Evolutionary conservation across 2,888 invertebrate species (phyloP).

Genomic region (Drosophila prostipennis): DNA sequence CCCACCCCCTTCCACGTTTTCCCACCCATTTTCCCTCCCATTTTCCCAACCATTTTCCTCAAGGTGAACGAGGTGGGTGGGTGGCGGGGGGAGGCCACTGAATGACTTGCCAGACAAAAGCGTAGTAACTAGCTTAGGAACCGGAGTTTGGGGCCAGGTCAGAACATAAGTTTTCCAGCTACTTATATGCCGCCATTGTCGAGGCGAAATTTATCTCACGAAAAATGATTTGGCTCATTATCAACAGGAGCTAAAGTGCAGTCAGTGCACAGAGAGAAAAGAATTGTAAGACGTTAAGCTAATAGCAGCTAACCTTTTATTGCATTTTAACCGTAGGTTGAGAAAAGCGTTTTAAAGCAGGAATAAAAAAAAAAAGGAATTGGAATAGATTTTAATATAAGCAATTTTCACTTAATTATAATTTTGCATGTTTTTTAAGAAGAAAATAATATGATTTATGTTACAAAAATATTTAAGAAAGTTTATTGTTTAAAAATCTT

Average conservation of each 20-base stretch:
- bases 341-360: too few relatives aligned
- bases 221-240: conserved; percentile 80
- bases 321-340: too few relatives aligned
- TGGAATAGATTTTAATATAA: too few relatives aligned
- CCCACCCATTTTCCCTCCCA: neutral
- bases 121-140: conserved; percentile 34
- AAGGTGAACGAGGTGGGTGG: conserved; percentile 40
- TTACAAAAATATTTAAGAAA: too few relatives aligned
- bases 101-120: conserved; percentile 74
- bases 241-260: conserved; percentile 78
- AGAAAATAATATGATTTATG: too few relatives aligned
- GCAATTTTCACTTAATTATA: too few relatives aligned
- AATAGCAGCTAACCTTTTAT: neutral
- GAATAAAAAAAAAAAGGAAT: too few relatives aligned
- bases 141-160: conserved; percentile 46
- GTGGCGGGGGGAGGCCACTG: conserved; percentile 1
- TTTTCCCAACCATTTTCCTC: conserved; percentile 3
- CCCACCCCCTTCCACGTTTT: neutral
- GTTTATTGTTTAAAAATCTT: too few relatives aligned
- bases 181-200: conserved; percentile 61
- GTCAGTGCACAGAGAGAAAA: neutral
- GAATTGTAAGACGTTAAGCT: neutral
- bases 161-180: conserved; percentile 73
- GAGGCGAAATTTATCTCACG: conserved; percentile 73
- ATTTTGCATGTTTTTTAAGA: too few relatives aligned